Base-by-base conservation (phyloP, 2,797 vertebrate species). In the Argentina silus region DNA sequence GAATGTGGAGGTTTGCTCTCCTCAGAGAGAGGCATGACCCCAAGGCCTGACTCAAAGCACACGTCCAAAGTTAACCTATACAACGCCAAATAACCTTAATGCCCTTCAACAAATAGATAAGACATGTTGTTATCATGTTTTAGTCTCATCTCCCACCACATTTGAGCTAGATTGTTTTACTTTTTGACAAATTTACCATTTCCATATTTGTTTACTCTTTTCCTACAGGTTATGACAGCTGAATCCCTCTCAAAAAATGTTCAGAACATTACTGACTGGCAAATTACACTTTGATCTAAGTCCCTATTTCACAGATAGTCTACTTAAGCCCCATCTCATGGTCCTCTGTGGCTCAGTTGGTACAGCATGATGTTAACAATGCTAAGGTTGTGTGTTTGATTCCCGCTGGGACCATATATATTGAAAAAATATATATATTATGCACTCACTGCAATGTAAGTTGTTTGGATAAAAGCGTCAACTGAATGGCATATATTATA, bases 1-100 rank as follows among this genome's bases (percentile, higher is more conserved):
- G 90, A 93, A 94, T 92, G 90, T 85, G 84, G 75, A 89, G 90
- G 86, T 87, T 91, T 87, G 84, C 72, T 89, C 74, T 87, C 80
- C 85, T 83, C 72, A 72, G 83, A 90, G 89, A 89, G 84, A 79
- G 85, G 86, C 90, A 88, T 92, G 93, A 93, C 90, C 92, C 86
- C 83, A 2, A 84, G 87, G 88, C 88, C 86, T 85, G 74, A 71
- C 72, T 72, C 67, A 72, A 74, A 84, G 67, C 78, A 77, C 66
- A 75, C 55, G 42, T 67, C 85, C 83, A 86, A 7, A 15, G 61
- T 50, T 48, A 85, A 72, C 81, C 78, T 72, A 82, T 80, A 90
- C 81, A 70, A 85, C 78, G 48, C 66, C 19, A 69, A 53, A 73
- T 45, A 72, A 60, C 72, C 78, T 7, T 65, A 72, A 81, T 4